phyloP scores from a whole-genome alignment of 2,113 vertebrate genomes.

The Petaurus breviceps region DNA sequence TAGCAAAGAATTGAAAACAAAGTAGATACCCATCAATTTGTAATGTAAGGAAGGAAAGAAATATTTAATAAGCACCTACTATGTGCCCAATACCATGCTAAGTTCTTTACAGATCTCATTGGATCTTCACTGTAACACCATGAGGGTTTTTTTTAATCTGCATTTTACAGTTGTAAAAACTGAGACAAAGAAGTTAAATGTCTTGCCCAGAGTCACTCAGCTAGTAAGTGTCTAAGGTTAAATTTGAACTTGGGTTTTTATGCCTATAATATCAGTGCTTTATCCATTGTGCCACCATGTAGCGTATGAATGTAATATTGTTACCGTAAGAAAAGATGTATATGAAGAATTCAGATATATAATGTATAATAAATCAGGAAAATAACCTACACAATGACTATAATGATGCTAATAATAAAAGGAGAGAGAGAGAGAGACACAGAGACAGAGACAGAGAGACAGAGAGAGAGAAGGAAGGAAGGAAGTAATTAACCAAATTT shows the following conservation, averaged over 20 bases:
- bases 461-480: background rate
- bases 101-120: background rate
- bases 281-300: background rate
- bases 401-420: background rate
- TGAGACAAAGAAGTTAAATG: background rate
- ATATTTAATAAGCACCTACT: background rate
- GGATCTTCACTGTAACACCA: background rate
- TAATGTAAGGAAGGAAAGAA: background rate
- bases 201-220: background rate
- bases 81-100: background rate
- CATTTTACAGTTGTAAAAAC: background rate
- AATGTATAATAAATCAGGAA: background rate
- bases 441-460: background rate
- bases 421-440: background rate
- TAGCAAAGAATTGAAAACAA: background rate
- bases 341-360: background rate
- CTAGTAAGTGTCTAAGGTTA: background rate
- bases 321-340: background rate
- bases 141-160: background rate
- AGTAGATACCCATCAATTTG: background rate
- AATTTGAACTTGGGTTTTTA: background rate
- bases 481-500: background rate
- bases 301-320: background rate
- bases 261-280: background rate
- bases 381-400: background rate